A percentile compares a stretch with the other conserved stretches of the same genome.
These are phyloP conservation scores for Limnephilus lunatus DNA, from an alignment of 2,888 invertebrate species.

Conservation along the genomic window DNA sequence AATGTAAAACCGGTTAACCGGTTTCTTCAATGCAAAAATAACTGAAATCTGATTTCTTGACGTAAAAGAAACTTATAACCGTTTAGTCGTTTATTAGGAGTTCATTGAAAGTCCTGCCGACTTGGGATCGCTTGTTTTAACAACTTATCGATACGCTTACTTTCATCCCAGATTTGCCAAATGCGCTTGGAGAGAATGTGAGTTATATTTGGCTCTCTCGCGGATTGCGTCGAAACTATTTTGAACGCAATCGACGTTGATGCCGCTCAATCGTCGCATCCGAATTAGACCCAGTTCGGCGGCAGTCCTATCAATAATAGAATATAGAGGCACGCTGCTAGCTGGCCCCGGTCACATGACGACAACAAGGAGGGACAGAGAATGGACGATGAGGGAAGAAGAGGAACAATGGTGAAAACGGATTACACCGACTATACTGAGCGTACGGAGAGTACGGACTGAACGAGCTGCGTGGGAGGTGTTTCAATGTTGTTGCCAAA, in stretches of 20 bases:
- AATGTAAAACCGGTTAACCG: no score
- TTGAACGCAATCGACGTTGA: slow-evolving; percentile 36
- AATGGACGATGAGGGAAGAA: slow-evolving; percentile 1
- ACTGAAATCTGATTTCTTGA: no score
- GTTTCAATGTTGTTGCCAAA: slow-evolving; percentile 52
- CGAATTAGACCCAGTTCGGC: slow-evolving; percentile 42
- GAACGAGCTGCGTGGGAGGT: not conserved
- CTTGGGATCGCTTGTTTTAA: not conserved
- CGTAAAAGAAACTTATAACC: no score
- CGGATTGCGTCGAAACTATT: slow-evolving; percentile 52
- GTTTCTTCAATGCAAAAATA: no score
- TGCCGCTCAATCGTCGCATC: slow-evolving; percentile 35
- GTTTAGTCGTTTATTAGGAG: no score
- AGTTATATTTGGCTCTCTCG: slow-evolving; percentile 41
- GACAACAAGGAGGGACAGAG: slow-evolving; percentile 40
- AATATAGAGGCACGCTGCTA: not conserved
- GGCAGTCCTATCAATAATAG: slow-evolving; percentile 45
- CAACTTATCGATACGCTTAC: not conserved
- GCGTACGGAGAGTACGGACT: not conserved
- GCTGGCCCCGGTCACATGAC: slow-evolving; percentile 49
- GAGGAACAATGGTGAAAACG: slow-evolving; percentile 38
- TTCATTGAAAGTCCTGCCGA: not conserved
- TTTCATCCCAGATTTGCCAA: not conserved
- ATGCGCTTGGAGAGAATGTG: not conserved
- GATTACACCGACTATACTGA: not conserved